Evolutionary conservation across 2,888 invertebrate species (phyloP).

Genomic region (Agrilus cyanescens): DNA sequence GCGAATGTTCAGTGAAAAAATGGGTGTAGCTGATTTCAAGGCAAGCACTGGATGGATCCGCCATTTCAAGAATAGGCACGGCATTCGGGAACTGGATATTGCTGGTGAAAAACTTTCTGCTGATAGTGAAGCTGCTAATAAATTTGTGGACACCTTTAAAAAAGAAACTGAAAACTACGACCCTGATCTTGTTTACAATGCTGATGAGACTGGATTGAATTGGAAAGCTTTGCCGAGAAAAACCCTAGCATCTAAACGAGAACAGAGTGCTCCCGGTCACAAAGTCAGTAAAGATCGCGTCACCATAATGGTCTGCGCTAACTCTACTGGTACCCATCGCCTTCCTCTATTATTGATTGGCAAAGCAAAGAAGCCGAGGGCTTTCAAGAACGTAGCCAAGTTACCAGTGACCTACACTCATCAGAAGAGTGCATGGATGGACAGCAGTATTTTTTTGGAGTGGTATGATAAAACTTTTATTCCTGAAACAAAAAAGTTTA

Average conservation of each 20-base stretch:
- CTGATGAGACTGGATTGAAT: conserved; percentile 18
- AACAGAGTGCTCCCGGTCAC: conserved; percentile 13
- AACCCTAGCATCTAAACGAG: conserved; percentile 17
- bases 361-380: conserved; percentile 18
- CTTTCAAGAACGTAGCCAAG: conserved; percentile 15
- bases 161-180: not conserved
- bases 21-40: no score
- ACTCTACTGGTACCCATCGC: conserved; percentile 19
- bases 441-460: conserved; percentile 10
- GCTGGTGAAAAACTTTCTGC: conserved; percentile 15
- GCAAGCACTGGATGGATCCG: no score
- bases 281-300: conserved; percentile 19
- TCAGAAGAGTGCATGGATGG: conserved; percentile 21
- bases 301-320: conserved; percentile 20
- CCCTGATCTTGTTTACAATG: conserved; percentile 13
- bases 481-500: conserved; percentile 10
- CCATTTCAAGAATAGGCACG: conserved; percentile 14
- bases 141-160: no score
- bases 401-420: conserved; percentile 15
- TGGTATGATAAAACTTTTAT: conserved; percentile 19
- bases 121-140: not conserved
- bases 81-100: conserved; percentile 13
- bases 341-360: conserved; percentile 19
- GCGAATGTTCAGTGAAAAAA: conserved; percentile 3
- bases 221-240: conserved; percentile 19